A percentile compares a stretch with the other conserved stretches of the same genome.
phyloP scores from a whole-genome alignment of 2,113 vertebrate genomes.

The Cyanistes caeruleus region DNA sequence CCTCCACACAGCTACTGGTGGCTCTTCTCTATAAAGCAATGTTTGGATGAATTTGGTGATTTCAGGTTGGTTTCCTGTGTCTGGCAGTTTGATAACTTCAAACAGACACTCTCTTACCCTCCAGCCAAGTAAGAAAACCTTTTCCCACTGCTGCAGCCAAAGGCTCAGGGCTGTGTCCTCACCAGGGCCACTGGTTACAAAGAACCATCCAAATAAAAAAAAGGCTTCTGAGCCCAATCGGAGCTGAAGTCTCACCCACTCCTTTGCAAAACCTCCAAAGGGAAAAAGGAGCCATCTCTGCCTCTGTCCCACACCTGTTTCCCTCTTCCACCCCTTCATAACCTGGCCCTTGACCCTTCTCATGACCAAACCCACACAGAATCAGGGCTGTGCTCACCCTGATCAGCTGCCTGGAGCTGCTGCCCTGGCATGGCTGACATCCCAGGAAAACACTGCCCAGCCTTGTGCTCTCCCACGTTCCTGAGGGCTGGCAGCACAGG shows the following conservation, averaged over 20 bases:
- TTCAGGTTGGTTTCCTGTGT: background rate
- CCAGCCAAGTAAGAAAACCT: background rate
- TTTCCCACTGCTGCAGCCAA: background rate
- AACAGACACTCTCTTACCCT: background rate
- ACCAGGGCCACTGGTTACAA: background rate
- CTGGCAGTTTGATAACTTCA: background rate
- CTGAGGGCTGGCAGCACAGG: background rate
- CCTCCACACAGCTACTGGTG: background rate
- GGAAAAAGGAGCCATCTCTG: background rate
- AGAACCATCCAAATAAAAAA: background rate
- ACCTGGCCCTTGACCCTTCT: background rate
- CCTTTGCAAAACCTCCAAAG: background rate
- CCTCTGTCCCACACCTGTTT: background rate
- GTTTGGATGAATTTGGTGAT: background rate
- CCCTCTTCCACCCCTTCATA: background rate
- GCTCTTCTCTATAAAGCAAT: background rate
- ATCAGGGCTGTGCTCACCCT: background rate
- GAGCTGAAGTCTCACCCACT: background rate
- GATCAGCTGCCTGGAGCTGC: background rate
- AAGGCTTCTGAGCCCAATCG: fast-evolving
- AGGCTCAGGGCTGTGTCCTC: background rate
- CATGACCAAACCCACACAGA: fast-evolving
- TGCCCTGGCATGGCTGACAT: background rate
- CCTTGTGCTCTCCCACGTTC: background rate
- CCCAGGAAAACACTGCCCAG: background rate